phyloP scores from a whole-genome alignment of 2,113 vertebrate genomes.

The Xiphias gladius region DNA sequence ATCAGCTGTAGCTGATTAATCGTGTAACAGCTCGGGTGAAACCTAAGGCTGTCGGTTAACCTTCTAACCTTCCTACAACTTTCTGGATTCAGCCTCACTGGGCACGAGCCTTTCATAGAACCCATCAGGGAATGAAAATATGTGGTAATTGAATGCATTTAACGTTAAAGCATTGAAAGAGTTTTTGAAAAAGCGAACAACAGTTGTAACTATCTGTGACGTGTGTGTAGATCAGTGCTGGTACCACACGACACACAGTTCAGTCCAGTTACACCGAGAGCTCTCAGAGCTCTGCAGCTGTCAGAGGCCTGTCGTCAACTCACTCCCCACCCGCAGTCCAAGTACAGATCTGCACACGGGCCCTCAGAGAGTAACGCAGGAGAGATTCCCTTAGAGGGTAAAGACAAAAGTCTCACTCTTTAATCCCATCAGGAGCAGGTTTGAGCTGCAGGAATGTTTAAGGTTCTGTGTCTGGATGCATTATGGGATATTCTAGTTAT shows the following conservation, averaged over 20 bases:
- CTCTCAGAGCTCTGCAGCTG: conserved; percentile 50
- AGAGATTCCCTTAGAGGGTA: conserved; percentile 22
- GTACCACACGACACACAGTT: neutral
- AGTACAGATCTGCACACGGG: conserved; percentile 22
- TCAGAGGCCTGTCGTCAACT: conserved; percentile 58
- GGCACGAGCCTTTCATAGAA: no score
- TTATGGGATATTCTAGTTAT: neutral
- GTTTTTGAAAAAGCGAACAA: no score
- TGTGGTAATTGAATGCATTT: no score
- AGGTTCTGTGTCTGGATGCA: neutral
- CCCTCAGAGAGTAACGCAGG: conserved; percentile 4
- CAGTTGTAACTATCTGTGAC: no score
- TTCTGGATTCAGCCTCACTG: no score
- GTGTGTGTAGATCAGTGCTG: neutral
- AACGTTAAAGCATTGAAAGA: no score
- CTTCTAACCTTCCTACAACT: no score
- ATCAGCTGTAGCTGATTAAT: no score
- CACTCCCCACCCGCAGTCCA: conserved; percentile 8
- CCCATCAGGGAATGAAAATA: no score
- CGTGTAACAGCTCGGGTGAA: no score
- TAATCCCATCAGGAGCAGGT: conserved; percentile 4
- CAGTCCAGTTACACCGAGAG: neutral
- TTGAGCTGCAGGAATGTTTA: conserved; percentile 19
- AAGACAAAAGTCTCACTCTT: neutral
- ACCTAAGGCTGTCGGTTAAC: no score